Base-by-base conservation (phyloP, 1,140 invertebrate genomes). In the Drosophila mauritiana region DNA sequence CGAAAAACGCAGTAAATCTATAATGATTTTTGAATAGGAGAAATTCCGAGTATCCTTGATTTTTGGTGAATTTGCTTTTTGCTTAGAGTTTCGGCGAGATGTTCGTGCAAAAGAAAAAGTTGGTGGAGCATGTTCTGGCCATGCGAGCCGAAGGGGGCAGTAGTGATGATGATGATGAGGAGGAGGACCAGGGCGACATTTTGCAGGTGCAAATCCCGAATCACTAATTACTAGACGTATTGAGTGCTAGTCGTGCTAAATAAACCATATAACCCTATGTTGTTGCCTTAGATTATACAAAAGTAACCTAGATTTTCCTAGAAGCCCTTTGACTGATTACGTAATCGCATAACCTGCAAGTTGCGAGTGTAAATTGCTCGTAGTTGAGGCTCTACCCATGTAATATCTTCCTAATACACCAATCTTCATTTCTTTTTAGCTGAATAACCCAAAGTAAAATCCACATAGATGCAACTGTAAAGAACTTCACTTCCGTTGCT, bases 51-150 rank as follows among this genome's bases (percentile, higher is more conserved):
- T 34, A 42, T 17, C 20, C 15, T 5, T 12, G 5, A 4, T 68
- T 67, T 37, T 36, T 65, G 54, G 20, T 57, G 37, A 58, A 37
- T 79, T 80, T 73, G 51, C 7, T 58, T 78, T 78, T 85, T 84
- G 76, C 20, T 55, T 73, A 85, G 36, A 63, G 61, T 67, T 70
- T 63, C 57, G 54, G 12, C 64, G 68, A 48, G 55, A 80, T 91
- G 90, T 91, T 91, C 63, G 90, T 91, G 37, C 90, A 91, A 54
- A 91, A 91, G 68, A 91, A 82, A 53, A 91, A 91, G 70, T 77
- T 91, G 49, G 90, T 91, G n/a, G 82, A 91, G 43, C 86, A 91
- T 83, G 90, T 90, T 15, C 48, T 90, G 56, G 90, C 86, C 49
- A 91, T 90, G 75, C 86, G 83, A 7, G 85, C 63, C 54, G 77